Evolutionary conservation across 2,113 vertebrate species (phyloP), one percentile per base, ranked within the genome.

Genomic region (Tupaia tana): DNA sequence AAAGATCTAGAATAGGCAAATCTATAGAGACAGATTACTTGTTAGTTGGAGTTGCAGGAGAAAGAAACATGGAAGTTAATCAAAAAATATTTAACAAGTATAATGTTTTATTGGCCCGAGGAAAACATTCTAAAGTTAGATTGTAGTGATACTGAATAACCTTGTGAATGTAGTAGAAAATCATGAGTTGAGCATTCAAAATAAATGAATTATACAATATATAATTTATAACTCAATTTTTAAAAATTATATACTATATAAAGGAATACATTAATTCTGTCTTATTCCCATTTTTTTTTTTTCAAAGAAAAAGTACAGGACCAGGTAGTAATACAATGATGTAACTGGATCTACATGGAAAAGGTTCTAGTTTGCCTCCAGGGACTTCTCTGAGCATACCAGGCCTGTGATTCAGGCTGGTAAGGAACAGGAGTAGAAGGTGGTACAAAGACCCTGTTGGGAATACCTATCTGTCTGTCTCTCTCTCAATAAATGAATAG

Each of bases 61-160:
- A 78, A 79, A 18, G 14, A 88, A 5, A 61, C 7, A 69, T 81
- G 22, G 12, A 2, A 5, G 15, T 15, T 34, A 69, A 29, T n/a
- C 2, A 5, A 14, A 59, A 34, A 1, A 61, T 3, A 86, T 4
- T 58, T 64, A 90, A 63, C 20, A 12, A 82, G 14, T 56, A 29
- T 16, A 8, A 10, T 25, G 3, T 25, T 59, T 90, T n/a, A 63
- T 64, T 34, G 24, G 10, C 54, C 1, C 29, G 3, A 81, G 11
- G 18, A 84, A 89, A 93, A 85, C 75, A 19, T 69, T 74, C 22
- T 86, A 61, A 93, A 79, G 74, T 54, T 74, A 81, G 29, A 56
- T 29, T 15, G 22, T 56, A 63, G 18, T 70, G 29, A 90, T 43
- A 81, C 2, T 90, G 73, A 67, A 67, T 3, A 85, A 27, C 19